A percentile compares a stretch with the other conserved stretches of the same genome.
Conservation (phyloP, 2,797 vertebrate species). For the Aldrovandia affinis region DNA sequence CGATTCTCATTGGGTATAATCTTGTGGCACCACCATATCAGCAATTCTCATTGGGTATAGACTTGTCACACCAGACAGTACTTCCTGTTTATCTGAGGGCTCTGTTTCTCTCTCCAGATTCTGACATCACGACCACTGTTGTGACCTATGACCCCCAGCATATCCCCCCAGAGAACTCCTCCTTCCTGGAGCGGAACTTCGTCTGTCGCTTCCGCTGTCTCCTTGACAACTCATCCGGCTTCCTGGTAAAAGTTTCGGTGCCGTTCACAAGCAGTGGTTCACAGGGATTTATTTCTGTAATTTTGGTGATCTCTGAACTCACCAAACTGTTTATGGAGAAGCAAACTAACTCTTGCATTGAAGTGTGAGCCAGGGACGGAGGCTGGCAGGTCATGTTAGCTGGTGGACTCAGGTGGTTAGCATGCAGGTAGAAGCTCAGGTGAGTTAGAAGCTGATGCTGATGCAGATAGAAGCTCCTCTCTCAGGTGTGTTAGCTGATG, state of each 20-base stretch:
- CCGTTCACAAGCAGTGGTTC: not conserved
- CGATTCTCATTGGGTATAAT: too few species aligned
- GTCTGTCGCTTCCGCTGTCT: slow-evolving; percentile 67
- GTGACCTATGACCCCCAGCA: slow-evolving; percentile 30
- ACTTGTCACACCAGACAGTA: too few species aligned
- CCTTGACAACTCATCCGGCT: slow-evolving; percentile 64
- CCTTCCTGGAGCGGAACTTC: slow-evolving; percentile 60
- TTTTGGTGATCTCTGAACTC: not conserved
- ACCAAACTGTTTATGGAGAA: not conserved
- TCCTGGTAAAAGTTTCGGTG: slow-evolving; percentile 56
- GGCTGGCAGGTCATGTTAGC: too few species aligned
- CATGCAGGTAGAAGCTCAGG: too few species aligned
- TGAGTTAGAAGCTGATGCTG: too few species aligned
- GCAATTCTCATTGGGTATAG: too few species aligned
- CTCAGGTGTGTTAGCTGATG: too few species aligned
- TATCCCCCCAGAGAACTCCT: slow-evolving; percentile 12
- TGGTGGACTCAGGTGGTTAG: too few species aligned
- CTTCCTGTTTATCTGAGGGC: not conserved
- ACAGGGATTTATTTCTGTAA: too few species aligned
- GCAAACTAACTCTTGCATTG: not conserved
- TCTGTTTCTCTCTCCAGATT: not conserved
- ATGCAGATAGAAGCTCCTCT: too few species aligned
- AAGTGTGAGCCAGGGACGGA: not conserved
- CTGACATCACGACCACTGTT: slow-evolving; percentile 29
- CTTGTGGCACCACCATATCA: too few species aligned